Evolutionary conservation across 2,888 invertebrate species (phyloP), one percentile per base, ranked within the genome.

Genomic region (Drosophila prostipennis): DNA sequence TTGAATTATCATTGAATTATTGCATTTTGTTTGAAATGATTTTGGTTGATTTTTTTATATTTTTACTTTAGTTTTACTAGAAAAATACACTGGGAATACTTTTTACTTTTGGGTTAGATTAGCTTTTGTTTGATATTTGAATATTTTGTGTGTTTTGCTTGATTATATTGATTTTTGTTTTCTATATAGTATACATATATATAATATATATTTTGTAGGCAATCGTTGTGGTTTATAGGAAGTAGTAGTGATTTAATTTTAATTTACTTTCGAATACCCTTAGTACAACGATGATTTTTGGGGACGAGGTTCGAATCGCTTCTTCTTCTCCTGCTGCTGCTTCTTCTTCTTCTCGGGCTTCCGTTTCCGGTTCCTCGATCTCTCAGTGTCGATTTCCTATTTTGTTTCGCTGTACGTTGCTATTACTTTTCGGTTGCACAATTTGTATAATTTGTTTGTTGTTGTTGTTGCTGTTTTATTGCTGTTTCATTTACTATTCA

Each of bases 171-270:
- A 53, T 52, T 58, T 79, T 74, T 79, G 77, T 56, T 72, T 79
- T 88, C 75, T 76, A 74, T 76, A 80, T 89, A 87, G 78, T 80
- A 68, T 80, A 74, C 77, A 77, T 82, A 72, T 87, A 78, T 85
- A 76, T 80, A 72, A 77, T 51, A 77, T 77, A 78, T 83, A 80
- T 88, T 83, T 78, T 87, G 89, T 80, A 87, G 89, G 84, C 89
- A 90, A 84, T 89, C 87, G 89, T 90, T 87, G 90, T 89, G 90
- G 89, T 90, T 78, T 85, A 80, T 89, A 89, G 90, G 90, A 83
- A 83, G 82, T 83, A 87, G 80, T 87, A 87, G 82, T 83, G 89
- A 87, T 83, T 86, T 83, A 72, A 49, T 73, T 67, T 58, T 60
- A 58, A 57, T 72, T 58, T 64, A 49, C 65, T 64, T 74, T 63